Percentiles rank a stretch among this genome's conserved stretches.
These are phyloP conservation scores for Synergus umbraculus DNA, from an alignment of 2,888 invertebrate species.

Conservation along the genomic window DNA sequence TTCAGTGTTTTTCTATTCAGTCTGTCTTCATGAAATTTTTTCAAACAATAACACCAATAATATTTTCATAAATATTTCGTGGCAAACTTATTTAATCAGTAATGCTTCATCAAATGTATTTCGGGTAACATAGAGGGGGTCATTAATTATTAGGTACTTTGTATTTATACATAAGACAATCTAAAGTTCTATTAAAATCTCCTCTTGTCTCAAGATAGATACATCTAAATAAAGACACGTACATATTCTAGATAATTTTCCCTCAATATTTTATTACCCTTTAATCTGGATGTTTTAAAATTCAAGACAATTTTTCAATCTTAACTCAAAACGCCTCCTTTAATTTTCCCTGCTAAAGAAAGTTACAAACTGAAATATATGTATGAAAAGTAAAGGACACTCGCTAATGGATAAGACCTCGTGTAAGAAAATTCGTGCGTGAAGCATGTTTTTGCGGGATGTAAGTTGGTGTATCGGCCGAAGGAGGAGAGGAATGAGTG, in stretches of 20 bases:
- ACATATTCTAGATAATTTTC: too few relatives aligned
- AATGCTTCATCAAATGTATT: background rate
- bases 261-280: too few relatives aligned
- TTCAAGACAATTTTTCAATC: background rate
- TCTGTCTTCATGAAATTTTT: background rate
- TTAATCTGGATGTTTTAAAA: background rate
- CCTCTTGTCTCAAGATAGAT: too few relatives aligned
- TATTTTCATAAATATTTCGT: background rate
- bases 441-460: slow-evolving; percentile 12
- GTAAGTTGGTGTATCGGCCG: slow-evolving; percentile 13
- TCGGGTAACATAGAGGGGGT: too few relatives aligned
- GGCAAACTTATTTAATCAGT: background rate
- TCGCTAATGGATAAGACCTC: slow-evolving; percentile 2
- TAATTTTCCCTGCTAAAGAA: background rate
- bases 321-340: background rate
- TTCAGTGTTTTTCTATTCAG: background rate
- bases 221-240: too few relatives aligned
- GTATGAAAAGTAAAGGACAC: background rate
- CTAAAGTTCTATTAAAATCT: too few relatives aligned
- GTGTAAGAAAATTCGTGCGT: slow-evolving; percentile 10
- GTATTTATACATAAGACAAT: too few relatives aligned
- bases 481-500: slow-evolving; percentile 39
- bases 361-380: background rate
- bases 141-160: too few relatives aligned
- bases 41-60: background rate